Conservation (phyloP, 2,888 invertebrate genomes). For the Xanthia togata region DNA sequence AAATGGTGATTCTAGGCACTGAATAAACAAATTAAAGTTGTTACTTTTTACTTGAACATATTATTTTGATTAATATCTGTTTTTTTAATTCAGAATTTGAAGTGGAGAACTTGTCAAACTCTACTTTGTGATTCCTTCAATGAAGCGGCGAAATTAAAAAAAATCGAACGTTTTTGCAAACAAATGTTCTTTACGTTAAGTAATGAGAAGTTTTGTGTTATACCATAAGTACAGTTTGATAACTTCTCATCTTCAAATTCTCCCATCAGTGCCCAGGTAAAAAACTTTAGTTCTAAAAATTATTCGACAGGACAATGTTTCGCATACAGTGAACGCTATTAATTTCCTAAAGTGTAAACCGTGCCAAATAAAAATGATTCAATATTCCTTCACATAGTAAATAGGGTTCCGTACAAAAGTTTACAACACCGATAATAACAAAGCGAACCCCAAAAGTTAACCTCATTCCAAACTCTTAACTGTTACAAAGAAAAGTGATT, state of each 20-base stretch:
- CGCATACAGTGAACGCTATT: neutral
- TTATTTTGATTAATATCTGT: too few species aligned
- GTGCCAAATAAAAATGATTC: conserved; percentile 4
- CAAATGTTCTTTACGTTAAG: too few species aligned
- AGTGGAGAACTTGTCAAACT: too few species aligned
- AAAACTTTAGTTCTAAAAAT: neutral
- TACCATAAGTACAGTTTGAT: too few species aligned
- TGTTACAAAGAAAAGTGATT: conserved; percentile 57
- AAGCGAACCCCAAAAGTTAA: conserved; percentile 34
- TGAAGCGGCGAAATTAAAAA: too few species aligned
- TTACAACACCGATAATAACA: conserved; percentile 18
- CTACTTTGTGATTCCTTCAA: too few species aligned
- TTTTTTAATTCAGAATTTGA: too few species aligned
- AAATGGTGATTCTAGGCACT: neutral
- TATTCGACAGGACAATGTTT: neutral
- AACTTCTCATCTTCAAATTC: too few species aligned
- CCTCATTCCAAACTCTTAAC: conserved; percentile 48
- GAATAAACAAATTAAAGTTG: neutral
- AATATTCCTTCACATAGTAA: conserved; percentile 8
- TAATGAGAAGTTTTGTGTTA: too few species aligned
- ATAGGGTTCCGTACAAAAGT: conserved; percentile 11
- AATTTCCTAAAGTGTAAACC: neutral
- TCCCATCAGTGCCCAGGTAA: too few species aligned
- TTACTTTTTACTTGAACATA: neutral
- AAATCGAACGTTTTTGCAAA: too few species aligned